A percentile compares a stretch with the other conserved stretches of the same genome.
These are phyloP conservation scores for Dreissena polymorpha DNA, from an alignment of 1,140 invertebrate species.

Conservation along the genomic window DNA sequence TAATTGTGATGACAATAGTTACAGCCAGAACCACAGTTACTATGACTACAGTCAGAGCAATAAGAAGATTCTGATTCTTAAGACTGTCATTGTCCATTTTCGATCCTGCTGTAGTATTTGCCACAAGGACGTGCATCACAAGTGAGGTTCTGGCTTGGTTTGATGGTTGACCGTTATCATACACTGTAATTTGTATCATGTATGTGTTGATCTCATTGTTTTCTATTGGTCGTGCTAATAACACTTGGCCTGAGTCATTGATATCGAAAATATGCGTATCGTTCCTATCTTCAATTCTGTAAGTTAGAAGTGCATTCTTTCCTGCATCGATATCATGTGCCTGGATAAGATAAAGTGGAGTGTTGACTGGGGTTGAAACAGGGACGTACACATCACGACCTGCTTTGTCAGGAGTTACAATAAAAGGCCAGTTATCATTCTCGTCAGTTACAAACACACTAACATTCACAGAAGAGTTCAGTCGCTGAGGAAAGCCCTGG, in stretches of 20 bases:
- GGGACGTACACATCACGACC: constrained; percentile 57
- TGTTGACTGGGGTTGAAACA: constrained; percentile 49
- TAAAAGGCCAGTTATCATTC: constrained; percentile 61
- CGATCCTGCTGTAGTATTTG: constrained; percentile 30
- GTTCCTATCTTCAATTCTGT: constrained; percentile 58
- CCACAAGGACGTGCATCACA: constrained; percentile 27
- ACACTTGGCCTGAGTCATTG: constrained; percentile 52
- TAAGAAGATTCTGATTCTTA: constrained; percentile 57
- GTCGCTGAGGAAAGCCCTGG: constrained; percentile 56
- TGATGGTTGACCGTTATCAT: constrained; percentile 54
- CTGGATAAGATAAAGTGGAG: constrained; percentile 55
- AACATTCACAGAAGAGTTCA: constrained; percentile 51
- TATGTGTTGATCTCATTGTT: constrained; percentile 50
- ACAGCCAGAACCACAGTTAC: constrained; percentile 61
- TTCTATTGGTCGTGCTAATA: constrained; percentile 57
- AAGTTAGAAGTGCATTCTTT: constrained; percentile 53
- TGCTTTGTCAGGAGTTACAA: constrained; percentile 54
- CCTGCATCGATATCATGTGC: constrained; percentile 60
- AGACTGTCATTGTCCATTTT: constrained; percentile 4
- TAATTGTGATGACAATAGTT: constrained; percentile 61
- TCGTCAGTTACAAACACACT: constrained; percentile 55
- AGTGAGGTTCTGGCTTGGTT: constrained; percentile 42
- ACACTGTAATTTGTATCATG: constrained; percentile 55
- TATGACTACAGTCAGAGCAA: constrained; percentile 62
- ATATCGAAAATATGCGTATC: constrained; percentile 64